Base-by-base conservation (phyloP, 2,797 vertebrate genomes). In the Adelosebastes latens region DNA sequence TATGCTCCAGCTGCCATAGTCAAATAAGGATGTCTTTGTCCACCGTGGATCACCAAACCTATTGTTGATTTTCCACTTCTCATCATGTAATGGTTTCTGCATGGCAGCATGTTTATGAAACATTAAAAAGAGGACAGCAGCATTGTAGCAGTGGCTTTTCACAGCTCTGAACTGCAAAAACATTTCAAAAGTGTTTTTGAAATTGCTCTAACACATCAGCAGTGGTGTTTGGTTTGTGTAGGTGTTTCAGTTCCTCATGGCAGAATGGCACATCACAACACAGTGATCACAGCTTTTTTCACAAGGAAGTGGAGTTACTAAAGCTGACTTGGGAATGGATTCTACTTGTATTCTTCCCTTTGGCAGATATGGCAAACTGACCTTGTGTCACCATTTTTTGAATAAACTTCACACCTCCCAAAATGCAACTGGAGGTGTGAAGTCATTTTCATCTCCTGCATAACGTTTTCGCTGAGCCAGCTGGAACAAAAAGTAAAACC, bases 11-110 rank as follows among this genome's bases (percentile, higher is more conserved):
- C 58, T 70, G 72, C 34, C 75, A 64, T 81, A 86, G 82, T 75
- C 72, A 91, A 88, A 93, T 89, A 79, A 84, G 64, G 82, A 88
- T 36, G 63, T 83, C 75, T 90, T 86, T 89, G 84, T 89, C 55
- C n/a, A 73, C 25, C 42, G 32, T 31, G 32, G 72, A 90, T 85
- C 84, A 53, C 69, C 73, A 86, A 69, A 75, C 24, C 81, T 70
- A 64, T 75, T 80, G 29, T 80, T 69, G 24, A 32, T 69, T 78
- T 68, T 68, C 60, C 27, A 24, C 36, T 29, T 78, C 61, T 64
- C 60, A 32, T 75, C 13, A 25, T 58, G 25, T 39, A 53, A 70
- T 58, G 36, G 34, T 67, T 64, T 84, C 67, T 31, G 72, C 52
- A 69, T 5, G 16, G 20, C 29, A 20, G 6, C 14, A 3, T 25